phyloP scores from a whole-genome alignment of 1,140 invertebrate species.

The Drosophila sucinea region DNA sequence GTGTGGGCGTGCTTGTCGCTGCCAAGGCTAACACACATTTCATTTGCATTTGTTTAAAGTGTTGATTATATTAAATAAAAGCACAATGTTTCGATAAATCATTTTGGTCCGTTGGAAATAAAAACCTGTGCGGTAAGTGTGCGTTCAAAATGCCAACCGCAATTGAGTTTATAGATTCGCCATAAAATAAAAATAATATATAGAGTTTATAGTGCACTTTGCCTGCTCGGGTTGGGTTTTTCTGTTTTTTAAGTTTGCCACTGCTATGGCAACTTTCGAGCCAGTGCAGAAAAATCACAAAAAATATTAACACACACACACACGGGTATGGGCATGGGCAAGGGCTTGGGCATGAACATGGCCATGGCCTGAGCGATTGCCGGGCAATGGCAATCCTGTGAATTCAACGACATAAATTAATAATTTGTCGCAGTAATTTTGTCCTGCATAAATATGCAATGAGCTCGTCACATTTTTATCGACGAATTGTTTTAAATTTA shows the following conservation, averaged over 20 bases:
- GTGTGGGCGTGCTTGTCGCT: not conserved
- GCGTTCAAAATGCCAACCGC: conserved; percentile 13
- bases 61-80: conserved; percentile 46
- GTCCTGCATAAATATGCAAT: conserved; percentile 49
- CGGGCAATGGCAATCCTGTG: conserved; percentile 14
- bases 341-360: not conserved
- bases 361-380: not conserved
- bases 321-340: no score
- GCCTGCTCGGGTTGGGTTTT: not conserved
- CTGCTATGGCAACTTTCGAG: not conserved
- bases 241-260: conserved; percentile 9
- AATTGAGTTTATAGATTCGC: conserved; percentile 46
- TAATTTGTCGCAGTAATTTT: conserved; percentile 58
- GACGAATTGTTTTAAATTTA: conserved; percentile 24
- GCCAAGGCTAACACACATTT: conserved; percentile 5
- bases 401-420: conserved; percentile 49
- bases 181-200: conserved; percentile 30
- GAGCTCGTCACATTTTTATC: conserved; percentile 20
- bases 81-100: conserved; percentile 28
- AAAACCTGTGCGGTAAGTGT: conserved; percentile 26
- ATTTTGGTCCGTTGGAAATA: conserved; percentile 15
- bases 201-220: conserved; percentile 9
- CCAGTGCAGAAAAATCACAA: not conserved
- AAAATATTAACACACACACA: conserved; percentile 7
- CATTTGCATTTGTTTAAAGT: conserved; percentile 19